Conservation (phyloP, 2,888 invertebrate genomes). For the Philhelius pedissequus region DNA sequence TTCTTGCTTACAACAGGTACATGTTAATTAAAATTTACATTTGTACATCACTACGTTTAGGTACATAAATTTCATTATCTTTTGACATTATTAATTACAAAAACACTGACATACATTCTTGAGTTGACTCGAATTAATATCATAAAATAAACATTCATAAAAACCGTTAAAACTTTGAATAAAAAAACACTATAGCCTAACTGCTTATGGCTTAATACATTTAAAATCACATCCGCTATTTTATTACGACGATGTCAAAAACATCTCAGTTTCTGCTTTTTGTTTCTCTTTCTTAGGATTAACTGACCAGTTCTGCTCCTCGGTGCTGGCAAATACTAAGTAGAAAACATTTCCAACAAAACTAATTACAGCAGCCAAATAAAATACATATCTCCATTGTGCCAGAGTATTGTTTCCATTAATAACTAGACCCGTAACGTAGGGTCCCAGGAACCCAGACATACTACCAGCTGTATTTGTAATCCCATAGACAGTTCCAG, state of each 20-base stretch:
- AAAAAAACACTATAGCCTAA: no score
- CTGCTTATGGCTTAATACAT: no score
- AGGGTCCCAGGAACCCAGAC: slow-evolving; percentile 91
- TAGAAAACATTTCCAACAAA: slow-evolving; percentile 88
- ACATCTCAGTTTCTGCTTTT: not conserved
- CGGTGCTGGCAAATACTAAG: slow-evolving; percentile 87
- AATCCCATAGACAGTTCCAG: slow-evolving; percentile 92
- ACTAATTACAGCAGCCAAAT: slow-evolving; percentile 88
- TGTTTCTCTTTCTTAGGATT: slow-evolving; percentile 3
- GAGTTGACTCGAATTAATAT: no score
- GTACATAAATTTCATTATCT: no score
- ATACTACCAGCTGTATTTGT: slow-evolving; percentile 91
- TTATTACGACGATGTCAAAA: not conserved
- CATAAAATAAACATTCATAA: no score
- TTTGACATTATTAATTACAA: no score
- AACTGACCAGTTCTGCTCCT: slow-evolving; percentile 84
- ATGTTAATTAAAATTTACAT: no score
- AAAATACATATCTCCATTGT: slow-evolving; percentile 84
- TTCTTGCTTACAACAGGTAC: no score
- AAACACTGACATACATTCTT: no score
- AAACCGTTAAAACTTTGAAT: no score
- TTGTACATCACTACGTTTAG: no score
- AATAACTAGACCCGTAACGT: slow-evolving; percentile 86
- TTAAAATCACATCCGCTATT: no score
- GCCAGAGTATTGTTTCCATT: slow-evolving; percentile 79